phyloP scores from a whole-genome alignment of 2,113 vertebrate species.

The Sander lucioperca region DNA sequence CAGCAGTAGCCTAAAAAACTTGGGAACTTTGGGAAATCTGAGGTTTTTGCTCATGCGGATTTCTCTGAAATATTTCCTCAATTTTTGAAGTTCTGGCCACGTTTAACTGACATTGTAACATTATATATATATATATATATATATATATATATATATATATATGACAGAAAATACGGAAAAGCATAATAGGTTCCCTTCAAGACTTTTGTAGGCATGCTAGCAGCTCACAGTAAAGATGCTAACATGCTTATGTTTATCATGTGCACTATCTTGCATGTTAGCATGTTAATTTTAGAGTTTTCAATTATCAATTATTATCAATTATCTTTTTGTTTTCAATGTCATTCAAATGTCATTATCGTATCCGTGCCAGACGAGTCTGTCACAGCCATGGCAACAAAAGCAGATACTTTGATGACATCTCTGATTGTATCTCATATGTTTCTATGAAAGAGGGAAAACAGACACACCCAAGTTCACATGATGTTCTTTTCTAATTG shows the following conservation, averaged over 20 bases:
- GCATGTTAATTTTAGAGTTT: neutral
- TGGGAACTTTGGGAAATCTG: too few relatives aligned
- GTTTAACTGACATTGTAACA: too few relatives aligned
- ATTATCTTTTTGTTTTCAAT: neutral
- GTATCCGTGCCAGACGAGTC: neutral
- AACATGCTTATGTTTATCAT: neutral
- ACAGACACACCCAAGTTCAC: neutral
- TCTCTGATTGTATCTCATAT: conserved; percentile 6
- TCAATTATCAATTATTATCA: neutral
- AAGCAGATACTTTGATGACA: neutral
- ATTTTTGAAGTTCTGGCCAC: too few relatives aligned
- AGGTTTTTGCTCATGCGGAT: too few relatives aligned
- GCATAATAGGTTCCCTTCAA: too few relatives aligned
- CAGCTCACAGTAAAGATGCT: neutral
- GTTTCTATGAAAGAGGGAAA: neutral
- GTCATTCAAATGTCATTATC: neutral
- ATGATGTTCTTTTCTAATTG: conserved; percentile 3
- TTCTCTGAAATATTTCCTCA: too few relatives aligned
- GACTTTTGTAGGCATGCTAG: neutral
- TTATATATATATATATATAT: too few relatives aligned
- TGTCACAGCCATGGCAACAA: conserved; percentile 32
- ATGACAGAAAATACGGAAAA: too few relatives aligned
- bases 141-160: too few relatives aligned
- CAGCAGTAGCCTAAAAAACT: too few relatives aligned
- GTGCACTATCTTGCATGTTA: neutral